phyloP scores from a whole-genome alignment of 2,113 vertebrate genomes.

The Taurulus bubalis region DNA sequence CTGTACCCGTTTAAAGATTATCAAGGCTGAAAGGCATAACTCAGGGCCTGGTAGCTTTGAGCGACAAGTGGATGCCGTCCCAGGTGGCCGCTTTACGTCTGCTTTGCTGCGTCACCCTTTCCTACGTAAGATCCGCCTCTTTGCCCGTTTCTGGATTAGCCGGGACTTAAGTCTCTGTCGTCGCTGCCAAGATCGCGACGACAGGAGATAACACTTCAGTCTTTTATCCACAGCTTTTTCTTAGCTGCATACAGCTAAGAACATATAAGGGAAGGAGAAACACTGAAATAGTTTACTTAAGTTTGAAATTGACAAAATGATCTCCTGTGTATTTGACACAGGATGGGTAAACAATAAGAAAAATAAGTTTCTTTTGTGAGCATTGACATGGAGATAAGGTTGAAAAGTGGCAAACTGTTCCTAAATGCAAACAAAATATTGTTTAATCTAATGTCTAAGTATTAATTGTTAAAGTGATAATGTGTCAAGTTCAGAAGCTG shows the following conservation, averaged over 20 bases:
- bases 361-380: not conserved
- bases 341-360: not conserved
- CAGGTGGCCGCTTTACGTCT: not conserved
- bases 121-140: not conserved
- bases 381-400: not conserved
- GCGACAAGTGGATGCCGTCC: not conserved
- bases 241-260: not conserved
- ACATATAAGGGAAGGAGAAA: not conserved
- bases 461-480: not conserved
- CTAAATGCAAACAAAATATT: not conserved
- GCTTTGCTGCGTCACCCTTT: not conserved
- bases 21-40: not conserved
- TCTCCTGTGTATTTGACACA: conserved; percentile 1
- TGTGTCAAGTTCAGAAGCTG: conserved; percentile 5
- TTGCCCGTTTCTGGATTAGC: not conserved
- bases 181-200: not conserved
- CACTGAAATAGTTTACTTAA: not conserved
- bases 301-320: not conserved
- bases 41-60: not conserved
- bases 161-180: not conserved
- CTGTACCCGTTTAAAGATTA: not conserved
- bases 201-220: not conserved
- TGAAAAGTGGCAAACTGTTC: not conserved
- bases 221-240: not conserved
- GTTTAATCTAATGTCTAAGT: not conserved